Evolutionary conservation across 2,113 vertebrate species (phyloP).

Genomic region (Podocnemis expansa): DNA sequence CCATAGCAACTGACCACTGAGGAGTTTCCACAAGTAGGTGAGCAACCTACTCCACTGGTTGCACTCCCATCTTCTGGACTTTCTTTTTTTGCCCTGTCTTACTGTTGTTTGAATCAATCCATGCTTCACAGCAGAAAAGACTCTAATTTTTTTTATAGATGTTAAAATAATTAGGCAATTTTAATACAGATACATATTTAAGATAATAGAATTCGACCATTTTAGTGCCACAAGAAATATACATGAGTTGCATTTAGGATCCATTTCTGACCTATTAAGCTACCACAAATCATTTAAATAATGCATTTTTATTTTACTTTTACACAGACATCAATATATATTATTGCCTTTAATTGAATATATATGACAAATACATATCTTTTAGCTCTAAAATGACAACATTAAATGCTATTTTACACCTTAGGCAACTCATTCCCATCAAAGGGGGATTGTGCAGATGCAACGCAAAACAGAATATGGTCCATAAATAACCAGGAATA

Average conservation of each 20-base stretch:
- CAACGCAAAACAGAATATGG: rapidly evolving
- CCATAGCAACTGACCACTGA: not conserved
- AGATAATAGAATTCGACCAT: rapidly evolving
- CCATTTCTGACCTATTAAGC: not conserved
- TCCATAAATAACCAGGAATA: rapidly evolving
- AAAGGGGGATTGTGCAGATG: not conserved
- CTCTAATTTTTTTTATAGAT: not conserved
- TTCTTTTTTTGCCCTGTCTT: not conserved
- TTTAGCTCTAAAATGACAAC: not conserved
- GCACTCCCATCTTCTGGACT: not conserved
- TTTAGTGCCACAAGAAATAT: not conserved
- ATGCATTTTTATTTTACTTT: not conserved
- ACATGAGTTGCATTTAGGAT: rapidly evolving
- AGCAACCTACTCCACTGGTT: not conserved
- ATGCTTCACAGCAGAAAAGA: not conserved
- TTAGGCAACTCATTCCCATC: rapidly evolving
- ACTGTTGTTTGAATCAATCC: too few relatives aligned
- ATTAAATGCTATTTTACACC: rapidly evolving
- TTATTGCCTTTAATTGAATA: rapidly evolving
- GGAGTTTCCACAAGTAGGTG: too few relatives aligned
- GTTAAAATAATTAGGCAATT: not conserved
- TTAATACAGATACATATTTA: not conserved
- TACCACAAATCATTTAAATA: rapidly evolving
- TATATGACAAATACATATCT: rapidly evolving
- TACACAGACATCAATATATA: rapidly evolving